A percentile compares a stretch with the other conserved stretches of the same genome.
Evolutionary conservation across 2,113 vertebrate genomes (phyloP).

Genomic region (Eubucco bourcierii): DNA sequence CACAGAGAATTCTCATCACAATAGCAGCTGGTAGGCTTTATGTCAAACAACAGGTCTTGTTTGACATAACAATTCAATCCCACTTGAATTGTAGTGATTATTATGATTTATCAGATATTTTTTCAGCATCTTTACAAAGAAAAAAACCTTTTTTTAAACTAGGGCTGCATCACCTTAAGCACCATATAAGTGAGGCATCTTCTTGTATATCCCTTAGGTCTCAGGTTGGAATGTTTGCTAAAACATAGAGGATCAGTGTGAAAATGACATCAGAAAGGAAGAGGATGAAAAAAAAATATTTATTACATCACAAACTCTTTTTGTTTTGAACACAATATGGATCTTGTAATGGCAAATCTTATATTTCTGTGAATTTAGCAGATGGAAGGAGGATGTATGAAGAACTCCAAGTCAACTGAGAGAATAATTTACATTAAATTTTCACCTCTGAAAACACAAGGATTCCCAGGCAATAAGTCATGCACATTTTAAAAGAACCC

Average conservation of each 20-base stretch:
- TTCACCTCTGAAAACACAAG: slow-evolving; percentile 12
- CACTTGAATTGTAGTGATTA: slow-evolving; percentile 25
- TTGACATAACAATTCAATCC: no score
- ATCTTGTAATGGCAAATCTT: slow-evolving; percentile 27
- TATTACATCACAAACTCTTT: neutral
- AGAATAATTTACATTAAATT: slow-evolving; percentile 44
- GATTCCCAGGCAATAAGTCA: slow-evolving; percentile 13
- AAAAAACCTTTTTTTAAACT: slow-evolving; percentile 14
- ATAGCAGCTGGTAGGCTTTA: neutral
- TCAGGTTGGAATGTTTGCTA: neutral
- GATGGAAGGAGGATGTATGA: slow-evolving; percentile 18
- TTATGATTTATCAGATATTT: slow-evolving; percentile 33
- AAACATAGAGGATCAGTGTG: neutral
- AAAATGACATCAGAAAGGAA: slow-evolving; percentile 4
- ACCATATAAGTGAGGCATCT: neutral
- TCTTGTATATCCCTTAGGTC: neutral
- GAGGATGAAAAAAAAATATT: neutral
- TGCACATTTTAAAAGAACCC: neutral
- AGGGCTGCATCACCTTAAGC: neutral
- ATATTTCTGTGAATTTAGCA: slow-evolving; percentile 46
- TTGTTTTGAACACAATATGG: neutral
- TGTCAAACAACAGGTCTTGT: slow-evolving; percentile 24
- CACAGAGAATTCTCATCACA: neutral
- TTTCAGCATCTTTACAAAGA: slow-evolving; percentile 22
- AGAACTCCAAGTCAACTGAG: slow-evolving; percentile 13